Conservation (phyloP, 2,113 vertebrate species). For the Prinia subflava region DNA sequence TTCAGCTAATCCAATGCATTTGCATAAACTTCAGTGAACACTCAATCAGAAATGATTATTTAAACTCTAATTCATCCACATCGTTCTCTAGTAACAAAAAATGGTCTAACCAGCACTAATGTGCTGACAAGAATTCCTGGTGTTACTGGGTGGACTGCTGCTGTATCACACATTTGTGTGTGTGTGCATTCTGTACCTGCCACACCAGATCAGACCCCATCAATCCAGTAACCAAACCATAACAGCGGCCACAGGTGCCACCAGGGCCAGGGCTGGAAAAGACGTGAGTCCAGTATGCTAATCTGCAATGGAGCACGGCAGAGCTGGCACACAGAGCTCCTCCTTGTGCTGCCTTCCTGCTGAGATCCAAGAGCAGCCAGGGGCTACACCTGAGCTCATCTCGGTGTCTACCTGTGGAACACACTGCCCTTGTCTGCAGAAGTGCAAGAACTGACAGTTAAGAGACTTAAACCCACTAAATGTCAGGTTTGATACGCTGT, state of each 20-base stretch:
- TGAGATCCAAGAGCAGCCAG: rapidly evolving
- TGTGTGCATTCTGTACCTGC: too few species aligned
- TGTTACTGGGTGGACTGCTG: not conserved
- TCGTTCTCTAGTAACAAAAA: not conserved
- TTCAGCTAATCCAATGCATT: not conserved
- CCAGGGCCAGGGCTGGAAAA: not conserved
- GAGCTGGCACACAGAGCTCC: not conserved
- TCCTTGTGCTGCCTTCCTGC: not conserved
- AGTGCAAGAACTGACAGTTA: not conserved
- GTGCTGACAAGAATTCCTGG: not conserved
- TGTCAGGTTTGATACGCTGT: not conserved
- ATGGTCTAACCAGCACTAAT: not conserved
- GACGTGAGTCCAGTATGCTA: not conserved
- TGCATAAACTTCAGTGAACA: not conserved
- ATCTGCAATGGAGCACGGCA: not conserved
- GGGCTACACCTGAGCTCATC: rapidly evolving
- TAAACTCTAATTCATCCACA: not conserved
- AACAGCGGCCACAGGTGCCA: not conserved
- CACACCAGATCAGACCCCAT: not conserved
- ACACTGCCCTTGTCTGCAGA: not conserved
- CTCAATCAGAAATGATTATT: not conserved
- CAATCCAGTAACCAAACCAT: not conserved
- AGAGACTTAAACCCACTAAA: not conserved
- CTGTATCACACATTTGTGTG: not conserved
- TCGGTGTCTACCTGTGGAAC: rapidly evolving